phyloP scores from a whole-genome alignment of 2,113 vertebrate species.

The Dromas ardeola region DNA sequence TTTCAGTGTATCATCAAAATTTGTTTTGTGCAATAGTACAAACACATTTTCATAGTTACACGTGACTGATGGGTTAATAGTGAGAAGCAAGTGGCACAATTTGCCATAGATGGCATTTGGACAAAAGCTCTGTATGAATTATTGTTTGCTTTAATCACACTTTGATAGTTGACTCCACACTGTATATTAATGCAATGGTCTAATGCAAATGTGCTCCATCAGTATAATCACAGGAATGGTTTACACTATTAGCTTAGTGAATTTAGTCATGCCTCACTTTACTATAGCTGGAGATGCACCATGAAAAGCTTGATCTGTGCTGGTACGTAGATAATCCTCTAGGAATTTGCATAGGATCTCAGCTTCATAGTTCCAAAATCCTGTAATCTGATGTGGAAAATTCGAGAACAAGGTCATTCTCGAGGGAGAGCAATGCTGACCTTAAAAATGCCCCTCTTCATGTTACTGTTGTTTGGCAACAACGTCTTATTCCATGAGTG shows the following conservation, averaged over 20 bases:
- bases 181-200: not conserved
- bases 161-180: not conserved
- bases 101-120: not conserved
- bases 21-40: not conserved
- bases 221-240: not conserved
- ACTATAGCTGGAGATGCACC: not conserved
- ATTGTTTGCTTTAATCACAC: not conserved
- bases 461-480: not conserved
- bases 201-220: not conserved
- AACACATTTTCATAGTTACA: not conserved
- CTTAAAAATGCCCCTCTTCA: not conserved
- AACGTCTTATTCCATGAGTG: not conserved
- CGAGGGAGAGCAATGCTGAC: not conserved
- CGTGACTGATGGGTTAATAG: not conserved
- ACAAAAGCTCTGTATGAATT: not conserved
- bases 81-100: not conserved
- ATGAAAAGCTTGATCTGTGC: not conserved
- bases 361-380: not conserved
- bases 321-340: not conserved
- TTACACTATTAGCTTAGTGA: not conserved
- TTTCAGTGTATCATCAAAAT: not conserved
- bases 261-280: not conserved
- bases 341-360: slow-evolving; percentile 1
- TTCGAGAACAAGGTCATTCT: not conserved
- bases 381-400: not conserved